phyloP scores from a whole-genome alignment of 1,140 invertebrate species.

The Saxidomus purpurata region DNA sequence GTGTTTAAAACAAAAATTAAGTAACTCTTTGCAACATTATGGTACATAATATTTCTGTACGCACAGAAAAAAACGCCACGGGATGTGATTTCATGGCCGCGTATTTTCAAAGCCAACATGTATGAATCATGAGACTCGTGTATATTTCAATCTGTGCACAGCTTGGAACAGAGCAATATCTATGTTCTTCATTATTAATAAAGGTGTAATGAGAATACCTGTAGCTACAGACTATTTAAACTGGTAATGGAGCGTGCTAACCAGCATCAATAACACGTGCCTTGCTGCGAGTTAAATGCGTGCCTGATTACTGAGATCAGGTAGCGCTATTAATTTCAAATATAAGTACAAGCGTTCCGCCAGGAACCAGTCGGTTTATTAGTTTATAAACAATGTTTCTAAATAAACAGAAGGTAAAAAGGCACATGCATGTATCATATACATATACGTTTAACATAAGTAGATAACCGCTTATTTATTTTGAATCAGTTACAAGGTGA shows the following conservation, averaged over 20 bases:
- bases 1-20: too few species aligned
- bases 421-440: neutral
- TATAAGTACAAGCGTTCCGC: neutral
- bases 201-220: conserved; percentile 17
- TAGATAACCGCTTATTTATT: neutral
- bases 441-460: neutral
- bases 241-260: conserved; percentile 21
- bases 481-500: neutral
- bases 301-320: neutral
- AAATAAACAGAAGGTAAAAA: neutral
- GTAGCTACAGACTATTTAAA: neutral
- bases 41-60: too few species aligned
- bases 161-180: neutral
- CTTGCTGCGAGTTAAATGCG: neutral
- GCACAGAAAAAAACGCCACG: too few species aligned
- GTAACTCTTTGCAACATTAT: too few species aligned
- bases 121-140: conserved; percentile 11
- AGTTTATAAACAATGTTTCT: neutral
- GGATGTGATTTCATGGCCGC: too few species aligned
- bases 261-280: conserved; percentile 17
- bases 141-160: neutral
- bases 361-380: neutral
- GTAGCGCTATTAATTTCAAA: conserved; percentile 26
- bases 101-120: too few species aligned
- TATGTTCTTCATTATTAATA: conserved; percentile 20